A percentile compares a stretch with the other conserved stretches of the same genome.
phyloP scores from a whole-genome alignment of 1,140 invertebrate genomes.

The Drosophila repleta region DNA sequence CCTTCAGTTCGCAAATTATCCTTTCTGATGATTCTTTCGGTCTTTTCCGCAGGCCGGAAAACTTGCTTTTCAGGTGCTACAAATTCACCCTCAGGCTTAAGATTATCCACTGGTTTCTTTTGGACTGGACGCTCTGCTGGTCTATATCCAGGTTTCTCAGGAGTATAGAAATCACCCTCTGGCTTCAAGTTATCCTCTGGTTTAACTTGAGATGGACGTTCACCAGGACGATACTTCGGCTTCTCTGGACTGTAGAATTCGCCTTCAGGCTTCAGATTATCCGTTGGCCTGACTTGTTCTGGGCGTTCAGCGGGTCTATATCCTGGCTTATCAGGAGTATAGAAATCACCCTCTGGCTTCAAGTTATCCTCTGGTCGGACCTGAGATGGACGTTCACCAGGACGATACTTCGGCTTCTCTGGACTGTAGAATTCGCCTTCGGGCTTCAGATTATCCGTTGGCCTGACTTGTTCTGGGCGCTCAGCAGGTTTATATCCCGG shows the following conservation, averaged over 20 bases:
- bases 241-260: constrained; percentile 61
- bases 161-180: constrained; percentile 83
- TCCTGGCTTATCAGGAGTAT: constrained; percentile 82
- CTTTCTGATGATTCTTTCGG: constrained; percentile 85
- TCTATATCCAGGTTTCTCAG: constrained; percentile 71
- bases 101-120: constrained; percentile 86
- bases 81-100: constrained; percentile 3
- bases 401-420: constrained; percentile 47
- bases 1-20: constrained; percentile 88
- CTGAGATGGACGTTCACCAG: constrained; percentile 84
- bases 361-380: constrained; percentile 85
- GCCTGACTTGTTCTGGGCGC: constrained; percentile 15
- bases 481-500: constrained; percentile 65
- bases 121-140: constrained; percentile 86
- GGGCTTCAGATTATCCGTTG: constrained; percentile 18
- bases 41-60: constrained; percentile 54
- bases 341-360: constrained; percentile 87
- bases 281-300: constrained; percentile 83
- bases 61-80: neutral
- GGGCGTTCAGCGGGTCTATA: constrained; percentile 85
- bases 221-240: constrained; percentile 84
- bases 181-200: constrained; percentile 87
- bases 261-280: constrained; percentile 89
- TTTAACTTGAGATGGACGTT: constrained; percentile 85
- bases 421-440: constrained; percentile 33